Evolutionary conservation across 1,140 invertebrate genomes (phyloP).

Genomic region (Galendromus occidentalis): DNA sequence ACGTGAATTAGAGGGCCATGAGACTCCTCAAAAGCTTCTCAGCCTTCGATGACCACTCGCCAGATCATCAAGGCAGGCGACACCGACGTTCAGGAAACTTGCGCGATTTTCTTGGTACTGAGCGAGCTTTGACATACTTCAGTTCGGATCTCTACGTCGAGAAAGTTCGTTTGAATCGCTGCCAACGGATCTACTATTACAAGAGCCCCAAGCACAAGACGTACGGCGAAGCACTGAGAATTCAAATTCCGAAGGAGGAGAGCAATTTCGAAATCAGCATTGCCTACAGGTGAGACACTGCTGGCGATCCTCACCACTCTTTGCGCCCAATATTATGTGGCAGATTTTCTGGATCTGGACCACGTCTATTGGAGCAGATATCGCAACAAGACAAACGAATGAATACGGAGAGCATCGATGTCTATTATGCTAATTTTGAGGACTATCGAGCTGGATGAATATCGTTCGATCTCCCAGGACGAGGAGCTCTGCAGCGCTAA

Average conservation of each 20-base stretch:
- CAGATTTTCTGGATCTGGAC: too few relatives aligned
- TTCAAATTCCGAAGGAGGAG: conserved; percentile 2
- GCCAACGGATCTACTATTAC: neutral
- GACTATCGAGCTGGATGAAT: neutral
- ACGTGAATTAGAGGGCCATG: too few relatives aligned
- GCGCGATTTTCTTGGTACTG: too few relatives aligned
- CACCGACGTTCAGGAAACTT: too few relatives aligned
- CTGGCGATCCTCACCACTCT: too few relatives aligned
- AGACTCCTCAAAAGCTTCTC: too few relatives aligned
- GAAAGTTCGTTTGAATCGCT: neutral
- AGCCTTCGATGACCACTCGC: too few relatives aligned
- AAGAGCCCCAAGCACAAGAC: neutral
- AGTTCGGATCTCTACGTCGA: neutral
- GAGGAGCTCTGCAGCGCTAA: neutral
- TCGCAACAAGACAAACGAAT: neutral
- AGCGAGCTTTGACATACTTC: neutral
- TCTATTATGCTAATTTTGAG: neutral
- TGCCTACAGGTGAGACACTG: conserved; percentile 1
- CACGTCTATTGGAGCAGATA: too few relatives aligned
- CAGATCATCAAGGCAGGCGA: too few relatives aligned
- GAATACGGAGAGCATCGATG: neutral
- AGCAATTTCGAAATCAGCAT: neutral
- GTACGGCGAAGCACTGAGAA: conserved; percentile 1
- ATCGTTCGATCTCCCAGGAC: neutral
- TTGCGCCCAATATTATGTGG: too few relatives aligned